Percentiles rank a stretch among this genome's conserved stretches.
phyloP scores from a whole-genome alignment of 2,113 vertebrate genomes.

The Tauraco erythrolophus region DNA sequence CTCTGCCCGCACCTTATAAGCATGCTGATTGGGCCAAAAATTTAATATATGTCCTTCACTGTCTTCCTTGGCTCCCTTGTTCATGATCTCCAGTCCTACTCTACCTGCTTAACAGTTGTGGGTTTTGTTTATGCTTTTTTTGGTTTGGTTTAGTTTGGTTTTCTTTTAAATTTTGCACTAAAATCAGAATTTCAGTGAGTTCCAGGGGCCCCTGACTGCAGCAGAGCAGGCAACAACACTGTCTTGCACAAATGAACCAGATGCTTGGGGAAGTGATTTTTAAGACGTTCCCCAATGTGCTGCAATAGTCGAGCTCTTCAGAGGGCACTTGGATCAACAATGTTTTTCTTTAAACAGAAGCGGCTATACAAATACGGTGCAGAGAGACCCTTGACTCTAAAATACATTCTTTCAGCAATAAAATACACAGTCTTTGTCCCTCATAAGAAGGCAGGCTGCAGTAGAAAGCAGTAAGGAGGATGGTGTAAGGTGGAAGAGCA shows the following conservation, averaged over 20 bases:
- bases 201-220: background rate
- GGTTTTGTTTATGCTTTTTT: accelerated
- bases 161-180: background rate
- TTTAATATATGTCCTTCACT: background rate
- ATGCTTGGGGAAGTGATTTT: background rate
- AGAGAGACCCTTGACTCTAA: conserved; percentile 54
- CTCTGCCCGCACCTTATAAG: background rate
- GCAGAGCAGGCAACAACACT: background rate
- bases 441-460: background rate
- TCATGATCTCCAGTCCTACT: background rate
- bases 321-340: background rate
- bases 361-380: background rate
- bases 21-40: accelerated
- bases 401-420: conserved; percentile 48
- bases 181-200: background rate
- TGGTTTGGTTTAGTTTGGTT: background rate
- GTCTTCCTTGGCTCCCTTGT: background rate
- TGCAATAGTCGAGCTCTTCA: background rate
- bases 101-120: background rate
- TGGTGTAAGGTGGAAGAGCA: background rate
- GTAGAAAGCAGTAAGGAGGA: background rate
- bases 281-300: background rate
- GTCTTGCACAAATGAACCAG: background rate
- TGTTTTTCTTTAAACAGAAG: conserved; percentile 41
- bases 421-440: conserved; percentile 37